Conservation (phyloP, 92 coral and sea anemone species). For the Pocillopora grandis region DNA sequence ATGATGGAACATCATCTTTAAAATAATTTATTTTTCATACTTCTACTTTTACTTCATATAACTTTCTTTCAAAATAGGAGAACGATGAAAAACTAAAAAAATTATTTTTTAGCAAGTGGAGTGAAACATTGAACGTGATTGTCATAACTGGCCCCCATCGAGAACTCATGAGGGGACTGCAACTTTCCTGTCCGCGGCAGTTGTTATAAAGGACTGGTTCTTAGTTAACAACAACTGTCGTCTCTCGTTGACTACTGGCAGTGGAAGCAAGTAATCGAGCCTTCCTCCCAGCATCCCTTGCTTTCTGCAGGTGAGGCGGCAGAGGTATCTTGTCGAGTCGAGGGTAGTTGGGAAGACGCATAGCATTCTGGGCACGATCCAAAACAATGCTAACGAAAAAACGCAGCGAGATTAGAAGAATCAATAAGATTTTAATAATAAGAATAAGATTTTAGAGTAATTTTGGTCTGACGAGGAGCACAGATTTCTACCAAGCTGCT, state of each 20-base stretch:
- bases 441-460: not conserved
- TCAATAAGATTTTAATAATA: not conserved
- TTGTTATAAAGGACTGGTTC: not conserved
- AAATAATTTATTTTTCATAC: no score
- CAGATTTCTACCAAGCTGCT: no score
- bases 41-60: no score
- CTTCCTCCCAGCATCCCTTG: slow-evolving; percentile 61
- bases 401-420: not conserved
- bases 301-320: slow-evolving; percentile 72
- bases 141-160: no score
- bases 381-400: slow-evolving; percentile 69
- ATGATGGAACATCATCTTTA: not conserved
- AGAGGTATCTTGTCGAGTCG: slow-evolving; percentile 89
- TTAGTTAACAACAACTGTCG: slow-evolving; percentile 71
- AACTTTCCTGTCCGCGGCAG: not conserved
- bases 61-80: no score
- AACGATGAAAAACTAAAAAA: no score
- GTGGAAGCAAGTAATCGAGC: slow-evolving; percentile 49
- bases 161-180: no score
- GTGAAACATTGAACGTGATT: no score
- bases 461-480: no score
- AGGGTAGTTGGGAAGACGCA: slow-evolving; percentile 89
- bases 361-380: slow-evolving; percentile 88
- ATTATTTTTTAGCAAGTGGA: no score
- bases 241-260: slow-evolving; percentile 58